phyloP scores from a whole-genome alignment of 1,140 invertebrate genomes.

The Macrostomum lignano region DNA sequence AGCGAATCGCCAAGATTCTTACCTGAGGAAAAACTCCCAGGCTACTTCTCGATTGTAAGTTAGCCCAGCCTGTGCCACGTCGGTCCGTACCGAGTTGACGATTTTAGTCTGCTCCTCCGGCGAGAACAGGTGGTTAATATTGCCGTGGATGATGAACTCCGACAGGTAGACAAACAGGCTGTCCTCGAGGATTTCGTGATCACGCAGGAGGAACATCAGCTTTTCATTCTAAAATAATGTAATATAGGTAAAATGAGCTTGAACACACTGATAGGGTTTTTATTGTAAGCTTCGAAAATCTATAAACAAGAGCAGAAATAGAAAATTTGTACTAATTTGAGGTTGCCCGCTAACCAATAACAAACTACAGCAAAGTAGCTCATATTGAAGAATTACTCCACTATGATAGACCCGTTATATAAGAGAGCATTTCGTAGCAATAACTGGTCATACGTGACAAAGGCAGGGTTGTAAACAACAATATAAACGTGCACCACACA shows the following conservation, averaged over 20 bases:
- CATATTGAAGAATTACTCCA: constrained; percentile 2
- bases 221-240: constrained; percentile 18
- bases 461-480: too few species aligned
- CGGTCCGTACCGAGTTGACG: constrained; percentile 26
- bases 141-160: constrained; percentile 23
- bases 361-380: too few species aligned
- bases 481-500: too few species aligned
- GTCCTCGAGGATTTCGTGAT: constrained; percentile 21
- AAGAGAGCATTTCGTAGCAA: not conserved
- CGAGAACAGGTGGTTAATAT: constrained; percentile 22
- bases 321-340: too few species aligned
- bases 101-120: constrained; percentile 26
- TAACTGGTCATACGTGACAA: too few species aligned
- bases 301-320: too few species aligned
- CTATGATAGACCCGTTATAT: not conserved
- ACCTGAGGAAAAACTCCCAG: constrained; percentile 28
- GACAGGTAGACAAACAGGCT: constrained; percentile 21
- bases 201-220: constrained; percentile 18
- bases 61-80: constrained; percentile 23
- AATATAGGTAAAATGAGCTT: too few species aligned
- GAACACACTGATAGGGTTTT: too few species aligned
- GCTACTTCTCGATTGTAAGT: constrained; percentile 24
- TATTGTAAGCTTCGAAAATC: too few species aligned
- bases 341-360: too few species aligned
- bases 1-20: constrained; percentile 4